Percentiles rank a stretch among this genome's conserved stretches.
Evolutionary conservation across 1,140 invertebrate species (phyloP).

Genomic region (Meloidogyne chitwoodi): DNA sequence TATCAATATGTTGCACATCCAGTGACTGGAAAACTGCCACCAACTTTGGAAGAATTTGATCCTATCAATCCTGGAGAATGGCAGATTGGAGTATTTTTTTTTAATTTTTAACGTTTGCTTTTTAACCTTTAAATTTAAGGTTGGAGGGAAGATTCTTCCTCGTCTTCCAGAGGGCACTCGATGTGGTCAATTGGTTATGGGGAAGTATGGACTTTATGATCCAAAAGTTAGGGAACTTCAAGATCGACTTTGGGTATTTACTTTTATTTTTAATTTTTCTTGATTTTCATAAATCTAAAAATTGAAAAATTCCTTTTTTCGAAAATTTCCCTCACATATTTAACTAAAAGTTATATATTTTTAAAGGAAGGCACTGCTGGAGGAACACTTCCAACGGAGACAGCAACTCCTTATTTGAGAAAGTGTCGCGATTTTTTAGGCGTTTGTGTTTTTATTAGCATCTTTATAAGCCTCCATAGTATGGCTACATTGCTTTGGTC

Average conservation of each 20-base stretch:
- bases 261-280: constrained; percentile 11
- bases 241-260: constrained; percentile 43
- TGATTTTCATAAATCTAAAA: not conserved
- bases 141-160: constrained; percentile 55
- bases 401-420: not conserved
- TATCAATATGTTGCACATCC: constrained; percentile 7
- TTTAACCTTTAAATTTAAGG: constrained; percentile 21
- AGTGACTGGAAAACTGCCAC: constrained; percentile 42
- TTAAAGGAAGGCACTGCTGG: not conserved
- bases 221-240: constrained; percentile 47
- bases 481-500: not conserved
- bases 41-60: constrained; percentile 53
- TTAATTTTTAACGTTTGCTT: not conserved
- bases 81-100: constrained; percentile 47
- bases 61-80: constrained; percentile 56
- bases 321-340: too few relatives aligned
- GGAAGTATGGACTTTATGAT: constrained; percentile 58
- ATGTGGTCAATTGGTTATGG: constrained; percentile 55
- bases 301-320: too few relatives aligned
- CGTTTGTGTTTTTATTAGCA: not conserved
- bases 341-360: too few relatives aligned
- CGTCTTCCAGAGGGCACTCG: constrained; percentile 59
- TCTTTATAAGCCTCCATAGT: not conserved
- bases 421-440: not conserved
- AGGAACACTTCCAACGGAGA: constrained; percentile 1